phyloP scores from a whole-genome alignment of 1,140 invertebrate genomes.

The Musca vetustissima region DNA sequence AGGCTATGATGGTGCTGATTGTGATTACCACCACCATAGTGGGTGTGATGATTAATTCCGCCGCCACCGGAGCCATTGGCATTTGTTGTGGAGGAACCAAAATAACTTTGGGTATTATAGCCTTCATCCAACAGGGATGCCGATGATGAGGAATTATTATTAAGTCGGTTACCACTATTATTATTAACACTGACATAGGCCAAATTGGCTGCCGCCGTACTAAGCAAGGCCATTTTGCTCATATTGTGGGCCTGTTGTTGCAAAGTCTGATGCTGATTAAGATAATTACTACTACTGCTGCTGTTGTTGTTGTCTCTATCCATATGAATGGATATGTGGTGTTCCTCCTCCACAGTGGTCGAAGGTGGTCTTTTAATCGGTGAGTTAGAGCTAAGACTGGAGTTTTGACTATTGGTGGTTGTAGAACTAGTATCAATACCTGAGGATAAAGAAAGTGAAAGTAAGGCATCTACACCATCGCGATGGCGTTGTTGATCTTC shows the following conservation, averaged over 20 bases:
- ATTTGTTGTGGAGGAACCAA: conserved; percentile 23
- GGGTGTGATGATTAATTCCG: conserved; percentile 1
- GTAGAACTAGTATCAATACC: conserved; percentile 38
- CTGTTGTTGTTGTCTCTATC: conserved; percentile 26
- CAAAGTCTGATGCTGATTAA: background rate
- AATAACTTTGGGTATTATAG: conserved; percentile 29
- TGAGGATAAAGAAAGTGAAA: conserved; percentile 55
- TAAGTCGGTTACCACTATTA: conserved; percentile 27
- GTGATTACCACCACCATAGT: background rate
- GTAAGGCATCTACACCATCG: conserved; percentile 76
- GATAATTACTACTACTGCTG: conserved; percentile 21
- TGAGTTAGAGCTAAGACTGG: conserved; percentile 37
- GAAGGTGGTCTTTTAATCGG: conserved; percentile 52
- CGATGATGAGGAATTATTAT: conserved; percentile 20
- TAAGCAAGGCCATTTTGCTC: conserved; percentile 46
- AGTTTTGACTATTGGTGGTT: conserved; percentile 42
- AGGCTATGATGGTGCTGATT: background rate
- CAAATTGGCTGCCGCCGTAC: conserved; percentile 43
- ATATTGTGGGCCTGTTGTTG: conserved; percentile 17
- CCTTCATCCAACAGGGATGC: conserved; percentile 26
- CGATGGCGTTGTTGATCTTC: conserved; percentile 76
- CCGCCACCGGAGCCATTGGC: conserved; percentile 33
- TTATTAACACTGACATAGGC: conserved; percentile 28
- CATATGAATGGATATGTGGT: conserved; percentile 26
- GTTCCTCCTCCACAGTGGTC: conserved; percentile 47